Conservation (phyloP, 1,140 invertebrate species). For the Pseudomyrmex dendroicus region DNA sequence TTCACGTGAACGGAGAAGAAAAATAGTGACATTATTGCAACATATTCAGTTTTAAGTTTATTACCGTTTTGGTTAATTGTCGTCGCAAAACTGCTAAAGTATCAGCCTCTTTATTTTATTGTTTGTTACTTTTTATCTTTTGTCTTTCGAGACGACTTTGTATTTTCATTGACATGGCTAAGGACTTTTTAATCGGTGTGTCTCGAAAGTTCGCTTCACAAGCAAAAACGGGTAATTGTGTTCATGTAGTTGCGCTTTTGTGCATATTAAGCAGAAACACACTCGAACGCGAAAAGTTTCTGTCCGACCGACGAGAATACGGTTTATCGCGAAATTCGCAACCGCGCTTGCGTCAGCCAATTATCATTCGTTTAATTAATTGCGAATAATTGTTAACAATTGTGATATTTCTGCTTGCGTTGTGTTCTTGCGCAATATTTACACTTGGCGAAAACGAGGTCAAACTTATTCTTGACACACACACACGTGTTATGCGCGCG, state of each 20-base stretch:
- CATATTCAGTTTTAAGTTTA: too few relatives aligned
- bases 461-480: neutral
- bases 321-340: neutral
- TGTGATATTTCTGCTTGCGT: neutral
- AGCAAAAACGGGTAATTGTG: neutral
- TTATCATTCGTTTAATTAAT: conserved; percentile 4
- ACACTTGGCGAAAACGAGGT: neutral
- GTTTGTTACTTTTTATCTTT: neutral
- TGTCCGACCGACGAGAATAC: neutral
- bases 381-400: neutral
- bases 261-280: neutral
- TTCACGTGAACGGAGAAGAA: too few relatives aligned
- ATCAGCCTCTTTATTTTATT: neutral
- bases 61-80: too few relatives aligned
- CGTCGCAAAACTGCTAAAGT: too few relatives aligned
- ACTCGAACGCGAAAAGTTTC: conserved; percentile 17
- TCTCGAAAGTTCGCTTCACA: neutral
- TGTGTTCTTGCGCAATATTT: neutral
- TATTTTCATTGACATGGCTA: too few relatives aligned
- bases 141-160: neutral
- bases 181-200: neutral
- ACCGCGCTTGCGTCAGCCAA: conserved; percentile 3
- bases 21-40: too few relatives aligned
- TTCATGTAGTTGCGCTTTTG: neutral
- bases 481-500: too few relatives aligned